Conservation (phyloP, 2,113 vertebrate species). For the Pheucticus melanocephalus region DNA sequence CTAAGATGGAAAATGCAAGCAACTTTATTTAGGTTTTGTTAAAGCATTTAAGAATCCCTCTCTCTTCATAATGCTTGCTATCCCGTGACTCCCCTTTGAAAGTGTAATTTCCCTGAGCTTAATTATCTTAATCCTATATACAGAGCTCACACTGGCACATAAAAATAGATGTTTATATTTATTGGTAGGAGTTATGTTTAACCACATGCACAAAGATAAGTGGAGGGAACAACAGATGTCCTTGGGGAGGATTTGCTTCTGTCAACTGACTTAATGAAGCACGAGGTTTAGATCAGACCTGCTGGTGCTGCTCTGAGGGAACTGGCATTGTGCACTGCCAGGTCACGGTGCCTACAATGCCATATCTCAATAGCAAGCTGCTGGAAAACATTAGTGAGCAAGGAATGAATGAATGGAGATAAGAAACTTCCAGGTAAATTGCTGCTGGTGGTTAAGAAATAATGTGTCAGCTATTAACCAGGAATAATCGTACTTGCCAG, state of each 20-base stretch:
- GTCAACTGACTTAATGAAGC: background rate
- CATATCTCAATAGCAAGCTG: background rate
- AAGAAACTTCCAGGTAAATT: background rate
- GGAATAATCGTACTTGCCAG: background rate
- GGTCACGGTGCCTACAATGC: fast-evolving
- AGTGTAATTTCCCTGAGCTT: background rate
- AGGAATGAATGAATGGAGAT: background rate
- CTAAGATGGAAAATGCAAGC: background rate
- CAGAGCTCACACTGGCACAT: background rate
- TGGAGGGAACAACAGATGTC: background rate
- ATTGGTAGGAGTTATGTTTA: background rate
- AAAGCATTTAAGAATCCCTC: background rate
- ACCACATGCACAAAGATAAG: background rate
- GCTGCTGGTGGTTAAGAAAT: background rate
- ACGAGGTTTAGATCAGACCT: background rate
- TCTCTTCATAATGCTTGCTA: background rate
- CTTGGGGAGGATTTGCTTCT: background rate
- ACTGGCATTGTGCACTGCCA: background rate
- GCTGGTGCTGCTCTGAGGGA: background rate
- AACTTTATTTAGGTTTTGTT: background rate
- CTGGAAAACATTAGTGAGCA: background rate
- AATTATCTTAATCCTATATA: background rate
- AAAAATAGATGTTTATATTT: background rate
- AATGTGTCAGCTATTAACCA: background rate
- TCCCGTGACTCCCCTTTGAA: background rate